Base-by-base conservation (phyloP, 2,797 vertebrate genomes). In the Sebastes kiyomatsui region DNA sequence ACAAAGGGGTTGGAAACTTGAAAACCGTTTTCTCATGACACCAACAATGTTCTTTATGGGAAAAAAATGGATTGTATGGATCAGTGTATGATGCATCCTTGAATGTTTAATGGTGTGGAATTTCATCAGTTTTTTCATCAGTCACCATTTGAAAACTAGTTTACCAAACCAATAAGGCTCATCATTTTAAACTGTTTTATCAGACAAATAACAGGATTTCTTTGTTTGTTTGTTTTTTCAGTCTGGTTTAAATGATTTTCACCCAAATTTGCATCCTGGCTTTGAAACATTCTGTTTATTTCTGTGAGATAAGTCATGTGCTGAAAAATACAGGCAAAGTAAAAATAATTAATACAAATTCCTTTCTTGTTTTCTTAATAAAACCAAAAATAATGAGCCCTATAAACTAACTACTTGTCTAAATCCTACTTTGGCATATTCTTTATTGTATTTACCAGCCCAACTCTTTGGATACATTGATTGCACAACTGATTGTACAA, bases 401-500 rank as follows among this genome's bases (percentile, higher is more conserved):
- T 18, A 13, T 8, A 35, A 7, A 69, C 55, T 3, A 42, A 32
- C 9, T 4, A 8, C 13, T 38, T 52, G 59, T 70, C 20, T 46
- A 32, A 62, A 64, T 64, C 13, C 20, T 66, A 2, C 22, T 49
- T 14, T 46, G 7, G 2, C 23, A 14, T 4, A 14, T 59, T 18
- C 16, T 22, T 0, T 65, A 11, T 69, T 11, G n/a, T 8, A 70
- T 65, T 35, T 35, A 28, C 8, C 22, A 46, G 33, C 20, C 72
- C 23, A 64, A 1, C 20, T 56, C 14, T 76, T 69, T 68, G n/a
- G 42, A 56, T 20, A 59, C 9, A 30, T 38, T 22, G n/a, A 65
- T 42, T 30, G 18, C 59, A 83, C 22, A 59, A 25, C 2, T 68
- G 74, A 78, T 69, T 78, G 61, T 72, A 23, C 11, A 30, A 28